Evolutionary conservation across 2,888 invertebrate genomes (phyloP).

Genomic region (Notodonta ziczac): DNA sequence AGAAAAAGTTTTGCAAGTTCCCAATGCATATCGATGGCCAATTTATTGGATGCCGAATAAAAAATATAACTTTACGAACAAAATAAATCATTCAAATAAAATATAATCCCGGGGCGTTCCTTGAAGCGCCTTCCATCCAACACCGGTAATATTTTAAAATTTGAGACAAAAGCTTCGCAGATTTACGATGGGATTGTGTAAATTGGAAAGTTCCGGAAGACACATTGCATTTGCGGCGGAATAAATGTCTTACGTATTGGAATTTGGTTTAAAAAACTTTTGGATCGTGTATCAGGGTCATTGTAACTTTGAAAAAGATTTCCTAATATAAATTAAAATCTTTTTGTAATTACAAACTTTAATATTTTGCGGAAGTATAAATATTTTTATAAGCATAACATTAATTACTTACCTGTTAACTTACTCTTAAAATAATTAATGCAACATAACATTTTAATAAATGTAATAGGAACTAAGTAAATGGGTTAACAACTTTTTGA

Average conservation of each 20-base stretch:
- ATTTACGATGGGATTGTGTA: constrained; percentile 73
- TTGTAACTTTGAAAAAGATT: no score
- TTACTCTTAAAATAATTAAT: no score
- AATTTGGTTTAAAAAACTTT: constrained; percentile 15
- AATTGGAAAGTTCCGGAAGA: constrained; percentile 73
- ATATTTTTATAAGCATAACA: no score
- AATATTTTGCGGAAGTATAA: no score
- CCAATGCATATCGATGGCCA: not conserved
- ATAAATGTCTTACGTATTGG: constrained; percentile 49
- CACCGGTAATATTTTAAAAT: constrained; percentile 69
- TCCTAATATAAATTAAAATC: not conserved
- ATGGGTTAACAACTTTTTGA: no score
- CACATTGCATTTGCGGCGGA: constrained; percentile 57
- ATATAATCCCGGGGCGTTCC: constrained; percentile 50
- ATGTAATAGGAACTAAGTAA: no score
- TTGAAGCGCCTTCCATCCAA: constrained; percentile 44
- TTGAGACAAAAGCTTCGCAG: constrained; percentile 63
- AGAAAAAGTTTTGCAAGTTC: constrained; percentile 4
- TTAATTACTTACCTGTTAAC: no score
- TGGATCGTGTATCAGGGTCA: not conserved
- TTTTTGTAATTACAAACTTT: no score
- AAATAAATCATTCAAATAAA: constrained; percentile 59
- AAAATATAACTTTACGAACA: constrained; percentile 27
- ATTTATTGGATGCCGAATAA: not conserved
- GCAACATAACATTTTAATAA: no score